Evolutionary conservation across 35 echinoderm and acorn worm species (phyloP).

Genomic region (Eucidaris tribuloides): DNA sequence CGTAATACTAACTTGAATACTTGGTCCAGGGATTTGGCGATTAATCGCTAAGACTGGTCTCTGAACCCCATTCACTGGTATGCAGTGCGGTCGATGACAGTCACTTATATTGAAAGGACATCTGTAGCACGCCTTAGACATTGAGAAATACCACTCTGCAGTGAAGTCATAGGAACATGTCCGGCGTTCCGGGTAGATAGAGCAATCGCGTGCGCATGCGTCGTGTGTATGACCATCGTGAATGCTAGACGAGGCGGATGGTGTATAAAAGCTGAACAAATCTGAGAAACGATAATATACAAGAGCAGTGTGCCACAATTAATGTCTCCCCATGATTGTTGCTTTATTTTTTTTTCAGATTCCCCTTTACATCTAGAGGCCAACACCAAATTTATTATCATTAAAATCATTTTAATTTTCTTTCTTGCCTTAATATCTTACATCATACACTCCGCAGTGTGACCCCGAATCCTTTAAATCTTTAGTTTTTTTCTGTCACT

Average conservation of each 20-base stretch:
- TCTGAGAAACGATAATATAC: background rate
- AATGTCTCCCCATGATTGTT: too few species aligned
- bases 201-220: background rate
- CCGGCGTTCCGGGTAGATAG: background rate
- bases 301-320: too few species aligned
- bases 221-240: background rate
- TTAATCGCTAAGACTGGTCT: slow-evolving; percentile 64
- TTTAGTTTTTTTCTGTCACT: too few species aligned
- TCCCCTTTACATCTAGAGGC: too few species aligned
- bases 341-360: too few species aligned
- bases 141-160: slow-evolving; percentile 80
- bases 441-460: too few species aligned
- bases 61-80: slow-evolving; percentile 61
- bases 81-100: slow-evolving; percentile 59
- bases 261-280: background rate
- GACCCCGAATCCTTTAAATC: too few species aligned
- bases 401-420: too few species aligned
- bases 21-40: slow-evolving; percentile 57
- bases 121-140: slow-evolving; percentile 77
- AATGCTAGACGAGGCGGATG: background rate
- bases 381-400: too few species aligned
- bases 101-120: slow-evolving; percentile 71
- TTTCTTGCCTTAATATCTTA: too few species aligned
- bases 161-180: slow-evolving; percentile 56
- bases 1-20: slow-evolving; percentile 43